A percentile compares a stretch with the other conserved stretches of the same genome.
Conservation (phyloP, 2,797 vertebrate species). For the Lateolabrax maculatus region DNA sequence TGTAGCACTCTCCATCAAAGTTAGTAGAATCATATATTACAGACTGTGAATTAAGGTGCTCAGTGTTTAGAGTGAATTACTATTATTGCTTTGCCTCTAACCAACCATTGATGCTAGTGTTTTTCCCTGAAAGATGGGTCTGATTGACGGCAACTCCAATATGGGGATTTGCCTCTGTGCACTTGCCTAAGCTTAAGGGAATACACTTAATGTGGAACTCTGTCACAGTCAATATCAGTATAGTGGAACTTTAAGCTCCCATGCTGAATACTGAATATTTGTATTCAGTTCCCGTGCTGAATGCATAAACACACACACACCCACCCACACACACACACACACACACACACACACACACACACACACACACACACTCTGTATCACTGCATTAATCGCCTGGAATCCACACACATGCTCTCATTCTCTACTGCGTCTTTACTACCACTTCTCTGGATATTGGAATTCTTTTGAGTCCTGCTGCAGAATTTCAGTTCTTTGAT, state of each 20-base stretch:
- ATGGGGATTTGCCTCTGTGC: constrained; percentile 52
- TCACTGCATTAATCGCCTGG: constrained; percentile 10
- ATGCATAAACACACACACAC: neutral
- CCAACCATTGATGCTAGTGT: constrained; percentile 31
- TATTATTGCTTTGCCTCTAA: constrained; percentile 55
- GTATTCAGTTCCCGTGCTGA: constrained; percentile 33
- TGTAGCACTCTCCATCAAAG: constrained; percentile 38
- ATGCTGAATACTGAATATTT: constrained; percentile 46
- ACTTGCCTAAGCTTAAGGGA: constrained; percentile 45
- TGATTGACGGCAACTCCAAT: constrained; percentile 61
- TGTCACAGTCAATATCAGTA: constrained; percentile 47
- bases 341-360: neutral
- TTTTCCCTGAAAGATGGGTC: constrained; percentile 48
- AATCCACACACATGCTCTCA: constrained; percentile 16
- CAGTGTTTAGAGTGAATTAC: constrained; percentile 67
- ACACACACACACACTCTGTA: neutral
- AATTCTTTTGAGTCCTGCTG: constrained; percentile 32
- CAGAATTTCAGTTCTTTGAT: constrained; percentile 30
- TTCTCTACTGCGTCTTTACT: constrained; percentile 6
- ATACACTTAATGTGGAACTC: constrained; percentile 40
- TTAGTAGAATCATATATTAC: constrained; percentile 25
- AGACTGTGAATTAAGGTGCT: constrained; percentile 40
- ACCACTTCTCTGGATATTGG: constrained; percentile 27
- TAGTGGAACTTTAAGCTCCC: constrained; percentile 39
- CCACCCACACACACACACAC: neutral